phyloP scores from a whole-genome alignment of 2,888 invertebrate species.

The Polyommatus icarus region DNA sequence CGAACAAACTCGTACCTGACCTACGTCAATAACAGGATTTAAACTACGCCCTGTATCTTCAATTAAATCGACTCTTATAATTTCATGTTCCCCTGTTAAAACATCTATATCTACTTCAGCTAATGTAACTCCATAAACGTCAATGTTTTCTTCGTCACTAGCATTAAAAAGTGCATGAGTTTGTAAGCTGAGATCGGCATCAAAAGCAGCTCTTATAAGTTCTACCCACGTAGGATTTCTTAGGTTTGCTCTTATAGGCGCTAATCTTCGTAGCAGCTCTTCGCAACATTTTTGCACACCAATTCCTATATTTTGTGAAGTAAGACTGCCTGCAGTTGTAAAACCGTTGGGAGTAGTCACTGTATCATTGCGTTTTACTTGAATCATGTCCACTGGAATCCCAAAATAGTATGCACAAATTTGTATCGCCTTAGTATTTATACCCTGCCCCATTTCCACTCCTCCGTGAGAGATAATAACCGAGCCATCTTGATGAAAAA shows the following conservation, averaged over 20 bases:
- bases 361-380: conserved; percentile 82
- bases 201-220: conserved; percentile 75
- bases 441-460: conserved; percentile 39
- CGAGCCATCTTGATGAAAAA: too few species aligned
- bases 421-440: conserved; percentile 86
- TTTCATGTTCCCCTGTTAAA: too few species aligned
- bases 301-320: too few species aligned
- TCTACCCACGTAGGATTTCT: conserved; percentile 77
- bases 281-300: conserved; percentile 43
- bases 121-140: too few species aligned
- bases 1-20: conserved; percentile 72
- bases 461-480: too few species aligned
- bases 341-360: conserved; percentile 45
- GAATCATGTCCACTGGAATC: conserved; percentile 82
- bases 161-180: conserved; percentile 73
- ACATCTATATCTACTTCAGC: too few species aligned
- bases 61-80: too few species aligned
- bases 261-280: conserved; percentile 49
- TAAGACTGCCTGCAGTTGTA: too few species aligned
- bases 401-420: conserved; percentile 83
- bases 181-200: conserved; percentile 75
- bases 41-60: conserved; percentile 65
- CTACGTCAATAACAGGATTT: conserved; percentile 85
- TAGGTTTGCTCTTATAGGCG: conserved; percentile 69
- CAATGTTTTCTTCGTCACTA: conserved; percentile 60